Conservation (phyloP, 2,113 vertebrate species). For the Eidolon helvum region DNA sequence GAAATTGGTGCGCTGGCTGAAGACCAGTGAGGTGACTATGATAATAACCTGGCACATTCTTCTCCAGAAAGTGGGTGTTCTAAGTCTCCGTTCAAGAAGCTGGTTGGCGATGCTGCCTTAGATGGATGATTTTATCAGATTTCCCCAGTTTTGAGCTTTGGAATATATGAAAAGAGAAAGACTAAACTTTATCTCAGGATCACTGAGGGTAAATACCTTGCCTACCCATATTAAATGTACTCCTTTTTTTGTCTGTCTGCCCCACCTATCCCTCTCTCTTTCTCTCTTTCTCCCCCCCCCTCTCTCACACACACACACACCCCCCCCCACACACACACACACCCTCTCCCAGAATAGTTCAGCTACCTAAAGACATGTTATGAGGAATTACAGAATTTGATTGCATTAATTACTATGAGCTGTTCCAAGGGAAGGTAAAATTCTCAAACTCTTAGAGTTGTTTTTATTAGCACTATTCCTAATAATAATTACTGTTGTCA, state of each 20-base stretch:
- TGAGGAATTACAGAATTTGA: not conserved
- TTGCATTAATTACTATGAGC: not conserved
- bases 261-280: not conserved
- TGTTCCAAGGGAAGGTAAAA: constrained; percentile 7
- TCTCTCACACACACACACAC: too few relatives aligned
- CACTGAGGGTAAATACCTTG: not conserved
- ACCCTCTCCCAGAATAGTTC: not conserved
- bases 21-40: not conserved
- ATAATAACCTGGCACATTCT: not conserved
- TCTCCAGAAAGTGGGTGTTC: not conserved
- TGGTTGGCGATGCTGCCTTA: not conserved
- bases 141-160: not conserved
- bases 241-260: not conserved
- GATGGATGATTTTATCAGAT: not conserved
- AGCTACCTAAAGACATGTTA: not conserved
- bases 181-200: not conserved
- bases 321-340: not conserved
- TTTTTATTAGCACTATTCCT: not conserved
- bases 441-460: not conserved
- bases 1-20: not conserved
- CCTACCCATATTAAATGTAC: not conserved
- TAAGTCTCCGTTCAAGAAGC: not conserved
- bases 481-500: not conserved
- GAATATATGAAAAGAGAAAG: not conserved
- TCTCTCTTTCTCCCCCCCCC: not conserved